phyloP scores from a whole-genome alignment of 1,140 invertebrate species.

The Achatina immaculata region DNA sequence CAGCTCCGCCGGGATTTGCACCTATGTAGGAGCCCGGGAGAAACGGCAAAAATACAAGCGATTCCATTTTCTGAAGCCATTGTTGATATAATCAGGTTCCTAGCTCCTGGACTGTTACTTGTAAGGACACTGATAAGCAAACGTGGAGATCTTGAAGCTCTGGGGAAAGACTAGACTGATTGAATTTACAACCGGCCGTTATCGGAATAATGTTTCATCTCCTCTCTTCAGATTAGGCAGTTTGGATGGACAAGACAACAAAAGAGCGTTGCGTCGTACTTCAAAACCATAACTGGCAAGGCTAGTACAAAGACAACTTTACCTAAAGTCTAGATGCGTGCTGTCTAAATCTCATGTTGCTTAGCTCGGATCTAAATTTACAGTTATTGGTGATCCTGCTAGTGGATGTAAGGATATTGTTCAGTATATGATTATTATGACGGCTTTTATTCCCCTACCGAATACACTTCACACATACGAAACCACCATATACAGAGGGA shows the following conservation, averaged over 20 bases:
- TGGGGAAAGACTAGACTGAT: background rate
- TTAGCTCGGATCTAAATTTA: background rate
- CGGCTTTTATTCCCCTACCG: too few relatives aligned
- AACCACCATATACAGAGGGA: too few relatives aligned
- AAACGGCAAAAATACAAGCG: background rate
- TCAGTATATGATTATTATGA: too few relatives aligned
- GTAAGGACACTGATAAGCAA: background rate
- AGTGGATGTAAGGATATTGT: too few relatives aligned
- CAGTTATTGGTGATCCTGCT: background rate
- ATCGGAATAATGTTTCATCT: slow-evolving; percentile 19
- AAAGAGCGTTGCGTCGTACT: background rate
- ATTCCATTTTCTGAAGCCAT: slow-evolving; percentile 11
- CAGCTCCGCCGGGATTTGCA: background rate
- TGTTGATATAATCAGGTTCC: slow-evolving; percentile 7
- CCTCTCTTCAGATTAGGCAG: background rate
- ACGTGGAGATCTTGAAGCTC: background rate
- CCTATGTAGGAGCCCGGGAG: background rate
- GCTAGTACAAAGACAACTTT: too few relatives aligned
- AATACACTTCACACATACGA: too few relatives aligned
- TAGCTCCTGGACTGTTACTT: background rate
- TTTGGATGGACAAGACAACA: background rate
- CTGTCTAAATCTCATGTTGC: background rate
- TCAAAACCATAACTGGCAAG: too few relatives aligned
- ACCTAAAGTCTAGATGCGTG: background rate
- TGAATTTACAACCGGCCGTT: slow-evolving; percentile 2